These are phyloP conservation scores for Drosophila mayri DNA, from an alignment of 1,140 invertebrate genomes.

Conservation along the genomic window DNA sequence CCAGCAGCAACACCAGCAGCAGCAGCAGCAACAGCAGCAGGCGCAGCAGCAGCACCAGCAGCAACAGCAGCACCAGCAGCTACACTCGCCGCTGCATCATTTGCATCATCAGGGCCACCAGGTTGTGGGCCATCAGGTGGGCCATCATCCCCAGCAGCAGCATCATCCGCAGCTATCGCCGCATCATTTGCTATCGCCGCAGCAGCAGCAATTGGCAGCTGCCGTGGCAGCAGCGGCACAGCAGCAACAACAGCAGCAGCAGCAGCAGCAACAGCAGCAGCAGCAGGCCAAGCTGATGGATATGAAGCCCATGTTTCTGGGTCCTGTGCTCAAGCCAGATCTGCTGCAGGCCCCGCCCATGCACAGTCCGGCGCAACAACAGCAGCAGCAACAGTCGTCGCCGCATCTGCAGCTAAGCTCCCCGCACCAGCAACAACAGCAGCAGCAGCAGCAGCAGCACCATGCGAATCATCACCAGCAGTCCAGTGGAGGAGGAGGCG, in stretches of 20 bases:
- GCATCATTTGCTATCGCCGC: slow-evolving; percentile 70
- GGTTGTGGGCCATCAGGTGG: slow-evolving; percentile 23
- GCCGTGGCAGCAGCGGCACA: slow-evolving; percentile 55
- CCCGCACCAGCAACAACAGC: slow-evolving; percentile 63
- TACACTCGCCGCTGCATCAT: slow-evolving; percentile 80
- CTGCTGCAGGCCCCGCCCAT: slow-evolving; percentile 70
- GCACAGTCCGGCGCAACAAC: slow-evolving; percentile 68
- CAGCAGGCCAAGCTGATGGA: slow-evolving; percentile 81
- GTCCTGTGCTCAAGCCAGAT: slow-evolving; percentile 70
- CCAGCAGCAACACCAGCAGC: slow-evolving; percentile 84
- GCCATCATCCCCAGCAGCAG: slow-evolving; percentile 77
- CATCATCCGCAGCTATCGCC: slow-evolving; percentile 80
- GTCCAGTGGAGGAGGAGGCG: slow-evolving; percentile 8
- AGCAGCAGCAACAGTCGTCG: slow-evolving; percentile 67
- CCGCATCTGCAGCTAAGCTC: slow-evolving; percentile 59
- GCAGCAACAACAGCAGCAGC: slow-evolving; percentile 61
- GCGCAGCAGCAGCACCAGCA: too few species aligned
- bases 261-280: slow-evolving; percentile 72
- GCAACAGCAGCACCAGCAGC: slow-evolving; percentile 84
- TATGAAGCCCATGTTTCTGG: slow-evolving; percentile 79
- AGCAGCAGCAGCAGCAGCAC: slow-evolving; percentile 68
- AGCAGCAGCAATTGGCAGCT: slow-evolving; percentile 82
- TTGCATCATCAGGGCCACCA: slow-evolving; percentile 75
- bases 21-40: slow-evolving; percentile 85
- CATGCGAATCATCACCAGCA: slow-evolving; percentile 85